Percentiles rank a stretch among this genome's conserved stretches.
These are phyloP conservation scores for Datnioides undecimradiatus DNA, from an alignment of 2,113 vertebrate species.

Conservation along the genomic window DNA sequence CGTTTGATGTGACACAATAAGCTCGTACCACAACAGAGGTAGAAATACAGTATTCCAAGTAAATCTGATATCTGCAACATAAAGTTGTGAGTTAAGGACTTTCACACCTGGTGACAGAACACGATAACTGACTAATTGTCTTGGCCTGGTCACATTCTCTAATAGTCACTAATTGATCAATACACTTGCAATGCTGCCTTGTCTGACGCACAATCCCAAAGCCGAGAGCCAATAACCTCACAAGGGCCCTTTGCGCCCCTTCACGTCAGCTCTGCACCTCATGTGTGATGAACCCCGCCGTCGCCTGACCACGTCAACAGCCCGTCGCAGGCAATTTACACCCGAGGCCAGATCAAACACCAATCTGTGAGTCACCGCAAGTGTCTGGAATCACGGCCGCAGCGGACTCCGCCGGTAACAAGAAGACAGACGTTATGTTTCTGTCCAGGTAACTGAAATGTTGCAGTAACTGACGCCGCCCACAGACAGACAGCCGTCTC, in stretches of 20 bases:
- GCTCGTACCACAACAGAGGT: background rate
- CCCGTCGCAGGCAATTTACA: slow-evolving; percentile 13
- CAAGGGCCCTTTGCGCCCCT: background rate
- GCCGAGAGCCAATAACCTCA: slow-evolving; percentile 19
- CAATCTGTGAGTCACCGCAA: background rate
- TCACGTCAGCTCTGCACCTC: background rate
- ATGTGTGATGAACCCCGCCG: background rate
- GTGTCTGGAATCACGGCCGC: slow-evolving; percentile 24
- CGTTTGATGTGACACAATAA: background rate
- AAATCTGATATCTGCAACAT: background rate
- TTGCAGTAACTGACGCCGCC: background rate
- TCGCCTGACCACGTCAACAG: slow-evolving; percentile 50
- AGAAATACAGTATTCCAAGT: slow-evolving; percentile 15
- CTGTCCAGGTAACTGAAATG: background rate
- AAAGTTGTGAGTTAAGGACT: background rate
- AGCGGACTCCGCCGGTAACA: background rate
- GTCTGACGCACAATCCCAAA: background rate
- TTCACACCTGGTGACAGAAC: background rate
- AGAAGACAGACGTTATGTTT: slow-evolving; percentile 4
- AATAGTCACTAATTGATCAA: background rate
- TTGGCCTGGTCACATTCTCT: background rate
- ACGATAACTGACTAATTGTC: background rate
- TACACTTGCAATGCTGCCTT: background rate
- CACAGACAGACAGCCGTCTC: slow-evolving; percentile 14
- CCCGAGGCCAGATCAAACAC: slow-evolving; percentile 1